Evolutionary conservation across 2,113 vertebrate species (phyloP), one percentile per base, ranked within the genome.

Genomic region (Malurus melanocephalus): DNA sequence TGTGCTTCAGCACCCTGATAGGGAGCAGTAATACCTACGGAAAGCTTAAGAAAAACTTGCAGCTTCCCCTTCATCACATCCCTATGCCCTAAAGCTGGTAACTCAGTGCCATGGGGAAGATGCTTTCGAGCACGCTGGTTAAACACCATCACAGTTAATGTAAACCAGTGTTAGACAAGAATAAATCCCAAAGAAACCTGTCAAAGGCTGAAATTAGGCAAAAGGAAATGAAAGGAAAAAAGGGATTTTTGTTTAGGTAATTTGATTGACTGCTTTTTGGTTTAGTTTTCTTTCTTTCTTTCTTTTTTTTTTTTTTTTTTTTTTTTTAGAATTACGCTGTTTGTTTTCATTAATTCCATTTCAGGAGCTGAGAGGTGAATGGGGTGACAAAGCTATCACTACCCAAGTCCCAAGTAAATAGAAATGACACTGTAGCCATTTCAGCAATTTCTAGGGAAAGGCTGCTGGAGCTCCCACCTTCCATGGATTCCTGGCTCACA

Each of bases 1-100:
- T 35, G n/a, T n/a, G n/a, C n/a, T 84, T 73, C 78, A 96, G 80
- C 48, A 45, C 2, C 16, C 28, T 3, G 35, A 52, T 71, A 9
- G 5, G 56, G 9, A 56, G 68, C 33, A 42, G 0, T 6, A 62
- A 40, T 0, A 45, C n/a, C 69, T 43, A 30, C 0, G 27, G 67
- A 26, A 23, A 38, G 30, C 74, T 45, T 18, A 28, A 35, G 53
- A 26, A 80, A 71, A 91, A n/a, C 28, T 5, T 56, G 2, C 35
- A 9, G 22, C 13, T 81, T 33, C 3, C 16, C 42, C n/a, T 26
- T 51, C 2, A 0, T 6, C 26, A 28, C 33, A 38, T 8, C 43
- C 51, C 55, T 22, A 4, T 0, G 2, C 17, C 49, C 40, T 5
- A 51, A 64, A 84, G 15, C 45, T 32, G 61, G n/a, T 13, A 7